Conservation (phyloP, 1,140 invertebrate genomes). For the Marisa cornuarietis region DNA sequence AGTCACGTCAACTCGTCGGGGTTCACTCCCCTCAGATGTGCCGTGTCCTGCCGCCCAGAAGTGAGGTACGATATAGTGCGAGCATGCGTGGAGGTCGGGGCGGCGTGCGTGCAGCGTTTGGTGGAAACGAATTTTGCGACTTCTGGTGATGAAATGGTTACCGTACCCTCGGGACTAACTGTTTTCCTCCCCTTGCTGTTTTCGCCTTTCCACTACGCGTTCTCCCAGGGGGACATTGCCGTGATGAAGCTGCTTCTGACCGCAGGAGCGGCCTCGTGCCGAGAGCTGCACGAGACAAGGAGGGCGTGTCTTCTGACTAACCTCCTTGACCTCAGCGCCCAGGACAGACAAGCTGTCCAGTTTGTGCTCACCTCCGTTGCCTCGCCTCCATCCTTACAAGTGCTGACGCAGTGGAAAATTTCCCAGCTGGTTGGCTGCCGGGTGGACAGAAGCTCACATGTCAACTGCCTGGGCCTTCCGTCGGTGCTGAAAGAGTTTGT, state of each 20-base stretch:
- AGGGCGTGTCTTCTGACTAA: neutral
- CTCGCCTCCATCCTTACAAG: neutral
- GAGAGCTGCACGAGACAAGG: neutral
- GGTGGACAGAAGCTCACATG: neutral
- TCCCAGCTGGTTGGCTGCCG: constrained; percentile 9
- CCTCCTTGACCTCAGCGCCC: neutral
- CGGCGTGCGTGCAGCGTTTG: neutral
- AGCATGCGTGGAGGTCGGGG: constrained; percentile 2
- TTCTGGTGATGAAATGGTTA: neutral
- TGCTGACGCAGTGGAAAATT: constrained; percentile 3
- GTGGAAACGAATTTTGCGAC: too few species aligned
- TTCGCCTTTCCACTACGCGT: constrained; percentile 8
- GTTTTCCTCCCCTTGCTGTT: neutral
- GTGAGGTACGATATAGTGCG: neutral
- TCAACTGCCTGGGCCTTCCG: neutral
- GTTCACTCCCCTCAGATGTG: constrained; percentile 14
- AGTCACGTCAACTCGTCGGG: neutral
- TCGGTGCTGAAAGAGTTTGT: constrained; percentile 7
- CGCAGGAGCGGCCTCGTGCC: neutral
- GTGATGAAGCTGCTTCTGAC: neutral
- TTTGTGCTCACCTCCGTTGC: neutral
- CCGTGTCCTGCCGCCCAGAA: neutral
- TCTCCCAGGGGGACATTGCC: neutral
- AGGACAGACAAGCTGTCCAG: neutral
- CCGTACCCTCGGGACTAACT: neutral